Base-by-base conservation (phyloP, 37 sponge, comb jelly and placozoan genomes). In the Theonella swinhoei region DNA sequence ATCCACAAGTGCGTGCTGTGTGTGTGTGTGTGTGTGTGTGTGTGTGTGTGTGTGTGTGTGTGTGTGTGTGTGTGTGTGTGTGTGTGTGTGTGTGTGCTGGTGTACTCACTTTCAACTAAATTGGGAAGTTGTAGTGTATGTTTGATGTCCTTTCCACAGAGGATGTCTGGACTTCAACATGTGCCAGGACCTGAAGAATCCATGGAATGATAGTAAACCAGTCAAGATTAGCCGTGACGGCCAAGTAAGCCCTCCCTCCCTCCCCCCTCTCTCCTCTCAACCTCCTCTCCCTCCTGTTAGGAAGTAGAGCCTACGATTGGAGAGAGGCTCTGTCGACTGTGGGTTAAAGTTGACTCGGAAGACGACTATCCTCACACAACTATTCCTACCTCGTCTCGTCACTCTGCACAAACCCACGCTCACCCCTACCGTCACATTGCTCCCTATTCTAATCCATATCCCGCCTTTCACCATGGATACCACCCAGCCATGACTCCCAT, bases 141-240 rank as follows among this genome's bases (percentile, higher is more conserved):
- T 22, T 4, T 70, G 69, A 4, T 23, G n/a, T n/a, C n/a, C n/a
- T n/a, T n/a, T n/a, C n/a, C n/a, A n/a, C 72, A 96, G 94, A 47
- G 95, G 93, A 5, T 82, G 69, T 39, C 86, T 98, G 41, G 91
- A 87, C 37, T 98, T 98, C 83, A 65, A 69, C 0, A 78, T 81
- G 28, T 88, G 89, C 24, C 79, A 80, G 77, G 94, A 95, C 73
- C 82, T 98, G 43, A 95, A 95, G 84, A 98, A 98, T 84, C 94
- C 96, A 8, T 98, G 98, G 98, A 98, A 98, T 74, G 98, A 98
- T 30, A 88, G 91, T 86, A 98, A 98, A 76, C 96, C 94, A 31
- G 98, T 98, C 7, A 98, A 98, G 43, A 98, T 98, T 33, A 88
- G 95, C 75, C 70, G 98, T 79, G 98, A 98, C 80, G 98, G 98